Evolutionary conservation across 2,888 invertebrate genomes (phyloP), one percentile per base, ranked within the genome.

Genomic region (Campoplex nolae): DNA sequence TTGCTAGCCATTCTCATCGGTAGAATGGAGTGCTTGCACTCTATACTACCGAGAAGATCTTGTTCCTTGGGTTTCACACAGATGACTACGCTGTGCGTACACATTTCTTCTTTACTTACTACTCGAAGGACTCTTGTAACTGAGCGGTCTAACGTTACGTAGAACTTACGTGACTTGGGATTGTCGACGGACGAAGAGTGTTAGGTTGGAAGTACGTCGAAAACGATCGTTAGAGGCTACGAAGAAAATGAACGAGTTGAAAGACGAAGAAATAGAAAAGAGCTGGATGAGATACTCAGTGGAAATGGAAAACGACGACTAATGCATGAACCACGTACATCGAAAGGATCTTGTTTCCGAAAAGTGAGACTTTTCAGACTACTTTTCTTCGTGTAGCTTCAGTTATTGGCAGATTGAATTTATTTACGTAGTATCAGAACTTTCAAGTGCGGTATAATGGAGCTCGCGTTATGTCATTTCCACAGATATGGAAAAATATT

Each of bases 151-250:
- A 74, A 62, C 56, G 77, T 81, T 84, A 87, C 84, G 58, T 62
- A 73, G 73, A 86, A 80, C 76, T 80, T 86, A 84, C 86, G 86
- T 87, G 84, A 87, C 84, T 87, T 54, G 68, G 68, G 74, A 84
- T 78, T 77, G 81, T 70, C 70, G 73, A 58, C 45, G 76, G 18
- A 23, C 74, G 38, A 62, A 87, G 71, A 67, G 78, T 56, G 73
- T 58, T 56, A 38, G 35, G 58, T 56, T 74, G 48, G 38, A 77
- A 73, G 77, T 56, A 62, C 71, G 35, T 38, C n/a, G 54, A 54
- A 51, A 78, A n/a, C 11, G 56, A 73, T 78, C 67, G 82, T 67
- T 65, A 76, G 28, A 23, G 65, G 28, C 28, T 6, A 28, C 35
- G 38, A 56, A 58, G 38, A 58, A 28, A 56, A 75, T 62, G 48